phyloP scores from a whole-genome alignment of 2,888 invertebrate genomes.

The Tipula lateralis region DNA sequence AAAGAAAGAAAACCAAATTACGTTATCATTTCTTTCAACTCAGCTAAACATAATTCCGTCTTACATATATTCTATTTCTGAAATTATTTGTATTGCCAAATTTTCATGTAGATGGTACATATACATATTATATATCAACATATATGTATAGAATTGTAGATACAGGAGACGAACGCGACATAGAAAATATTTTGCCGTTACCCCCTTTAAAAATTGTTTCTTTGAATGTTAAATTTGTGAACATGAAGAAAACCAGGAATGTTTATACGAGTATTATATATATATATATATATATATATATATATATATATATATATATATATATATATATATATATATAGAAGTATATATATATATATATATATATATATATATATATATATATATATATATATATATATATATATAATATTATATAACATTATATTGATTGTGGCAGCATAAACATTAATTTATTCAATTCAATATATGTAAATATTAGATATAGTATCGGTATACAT shows the following conservation, averaged over 20 bases:
- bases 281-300: too few relatives aligned
- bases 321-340: too few relatives aligned
- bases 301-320: too few relatives aligned
- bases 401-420: too few relatives aligned
- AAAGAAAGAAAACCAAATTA: constrained; percentile 11
- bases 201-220: not conserved
- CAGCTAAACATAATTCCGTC: constrained; percentile 9
- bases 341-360: too few relatives aligned
- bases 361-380: too few relatives aligned
- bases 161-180: not conserved
- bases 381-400: too few relatives aligned
- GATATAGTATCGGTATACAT: not conserved
- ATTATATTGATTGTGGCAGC: constrained; percentile 15
- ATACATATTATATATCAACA: not conserved
- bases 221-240: not conserved
- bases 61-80: not conserved
- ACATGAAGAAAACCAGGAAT: not conserved
- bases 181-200: not conserved
- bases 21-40: constrained; percentile 19
- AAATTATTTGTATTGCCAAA: not conserved
- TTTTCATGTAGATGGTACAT: not conserved
- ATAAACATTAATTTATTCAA: not conserved
- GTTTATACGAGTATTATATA: too few relatives aligned
- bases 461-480: not conserved
- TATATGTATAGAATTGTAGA: not conserved